These are phyloP conservation scores for Macrotus californicus DNA, from an alignment of 2,113 vertebrate genomes.

Conservation along the genomic window DNA sequence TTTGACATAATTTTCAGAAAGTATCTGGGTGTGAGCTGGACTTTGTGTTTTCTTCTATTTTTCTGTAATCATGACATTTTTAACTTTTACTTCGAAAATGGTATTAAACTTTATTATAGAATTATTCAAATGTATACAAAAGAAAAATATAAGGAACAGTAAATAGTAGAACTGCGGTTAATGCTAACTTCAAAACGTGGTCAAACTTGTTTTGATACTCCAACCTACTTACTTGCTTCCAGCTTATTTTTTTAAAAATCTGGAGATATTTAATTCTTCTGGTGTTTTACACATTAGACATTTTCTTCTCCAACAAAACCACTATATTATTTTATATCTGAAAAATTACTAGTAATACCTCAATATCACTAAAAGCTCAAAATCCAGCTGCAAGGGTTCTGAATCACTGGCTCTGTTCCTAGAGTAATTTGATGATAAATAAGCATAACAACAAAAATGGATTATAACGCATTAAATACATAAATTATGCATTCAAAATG, in stretches of 20 bases:
- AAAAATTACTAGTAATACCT: neutral
- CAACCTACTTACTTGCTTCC: neutral
- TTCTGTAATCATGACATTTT: constrained; percentile 10
- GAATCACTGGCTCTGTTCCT: neutral
- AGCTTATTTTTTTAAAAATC: constrained; percentile 6
- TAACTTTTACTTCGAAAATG: neutral
- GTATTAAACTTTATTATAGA: neutral
- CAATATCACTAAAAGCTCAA: neutral
- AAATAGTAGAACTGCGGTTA: neutral
- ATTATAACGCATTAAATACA: neutral
- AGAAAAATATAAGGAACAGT: neutral
- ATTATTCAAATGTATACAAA: constrained; percentile 1
- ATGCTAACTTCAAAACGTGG: neutral
- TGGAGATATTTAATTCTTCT: neutral
- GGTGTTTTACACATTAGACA: neutral
- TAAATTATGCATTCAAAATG: neutral
- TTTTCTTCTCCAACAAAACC: neutral
- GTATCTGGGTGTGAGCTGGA: neutral
- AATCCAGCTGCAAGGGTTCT: neutral
- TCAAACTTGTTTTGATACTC: neutral
- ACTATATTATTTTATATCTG: neutral
- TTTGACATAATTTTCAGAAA: constrained; percentile 15
- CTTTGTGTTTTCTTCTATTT: neutral
- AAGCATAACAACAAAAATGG: neutral
- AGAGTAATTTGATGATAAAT: neutral